Base-by-base conservation (phyloP, 2,113 vertebrate genomes). In the Girardinichthys multiradiatus region DNA sequence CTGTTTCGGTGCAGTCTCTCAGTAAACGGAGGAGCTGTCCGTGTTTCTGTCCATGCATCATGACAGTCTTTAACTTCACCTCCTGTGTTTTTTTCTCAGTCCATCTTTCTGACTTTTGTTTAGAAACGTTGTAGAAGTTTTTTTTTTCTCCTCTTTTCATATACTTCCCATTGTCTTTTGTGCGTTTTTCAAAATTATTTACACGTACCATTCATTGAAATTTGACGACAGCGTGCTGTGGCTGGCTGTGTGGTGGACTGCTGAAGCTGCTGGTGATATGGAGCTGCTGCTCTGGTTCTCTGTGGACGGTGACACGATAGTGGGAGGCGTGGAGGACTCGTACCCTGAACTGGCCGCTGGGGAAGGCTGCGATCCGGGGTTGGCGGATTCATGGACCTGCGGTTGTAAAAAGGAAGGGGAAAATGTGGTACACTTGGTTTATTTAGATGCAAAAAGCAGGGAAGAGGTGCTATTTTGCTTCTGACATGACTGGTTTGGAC, bases 181-280 rank as follows among this genome's bases (percentile, higher is more conserved):
- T 39, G 63, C 63, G 64, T 37, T 58, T 77, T 64, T 59, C 82
- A 91, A 92, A 93, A 95, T 95, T 95, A 95, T 95, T 99, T 97
- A 99, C 95, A 99, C 98, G 96, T 99, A 99, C 98, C 98, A 99
- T 98, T 99, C 98, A 95, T 99, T 99, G 97, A 99, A 99, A 97
- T 99, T 99, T 95, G 97, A 99, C 91, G 98, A 97, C 93, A 99
- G 96, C 92, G 98, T 95, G 95, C 96, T 95, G 96, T 99, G 98
- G 94, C 95, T 96, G 92, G 95, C 95, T 90, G 97, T 96, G 95
- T 99, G 98, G 92, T 98, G 97, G 59, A 98, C 96, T 92, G 97
- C 96, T 74, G 97, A 96, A 78, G 97, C 96, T 81, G 97, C 95
- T 85, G 98, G 97, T 88, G 97, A 98, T 96, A 98, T 96, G 94